phyloP scores from a whole-genome alignment of 2,113 vertebrate genomes.

The Pedionomus torquatus region DNA sequence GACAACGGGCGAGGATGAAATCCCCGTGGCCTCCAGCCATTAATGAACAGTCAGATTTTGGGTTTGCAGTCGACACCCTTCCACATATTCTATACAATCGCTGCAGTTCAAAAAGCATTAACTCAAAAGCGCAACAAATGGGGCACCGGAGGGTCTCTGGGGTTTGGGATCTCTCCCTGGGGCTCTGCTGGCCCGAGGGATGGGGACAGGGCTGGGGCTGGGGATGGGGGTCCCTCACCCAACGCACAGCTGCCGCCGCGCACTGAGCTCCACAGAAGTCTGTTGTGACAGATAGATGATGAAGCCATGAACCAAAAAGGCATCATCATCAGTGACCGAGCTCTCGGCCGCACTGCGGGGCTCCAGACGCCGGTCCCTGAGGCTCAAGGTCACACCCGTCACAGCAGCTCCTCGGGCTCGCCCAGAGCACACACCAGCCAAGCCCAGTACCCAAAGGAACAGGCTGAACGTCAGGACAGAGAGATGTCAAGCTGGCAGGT shows the following conservation, averaged over 20 bases:
- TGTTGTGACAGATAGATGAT: not conserved
- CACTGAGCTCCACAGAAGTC: not conserved
- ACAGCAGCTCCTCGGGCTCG: not conserved
- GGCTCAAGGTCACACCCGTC: rapidly evolving
- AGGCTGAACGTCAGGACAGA: not conserved
- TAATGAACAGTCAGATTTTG: not conserved
- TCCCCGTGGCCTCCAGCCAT: not conserved
- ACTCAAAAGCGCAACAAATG: not conserved
- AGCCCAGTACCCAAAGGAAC: not conserved
- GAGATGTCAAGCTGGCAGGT: not conserved
- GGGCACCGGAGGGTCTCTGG: not conserved
- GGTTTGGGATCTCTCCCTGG: not conserved
- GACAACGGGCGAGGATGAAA: not conserved
- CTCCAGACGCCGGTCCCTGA: not conserved
- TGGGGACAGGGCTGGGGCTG: not conserved
- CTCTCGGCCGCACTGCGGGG: rapidly evolving
- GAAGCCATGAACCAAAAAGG: not conserved
- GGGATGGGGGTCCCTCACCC: not conserved
- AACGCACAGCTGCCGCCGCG: rapidly evolving
- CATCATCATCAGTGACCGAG: not conserved
- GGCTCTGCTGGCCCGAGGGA: not conserved
- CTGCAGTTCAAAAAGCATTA: not conserved
- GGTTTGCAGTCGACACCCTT: not conserved
- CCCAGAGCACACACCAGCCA: too few species aligned
- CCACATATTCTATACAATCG: not conserved